Conservation (phyloP, 2,888 invertebrate genomes). For the Drosophila ezoana region DNA sequence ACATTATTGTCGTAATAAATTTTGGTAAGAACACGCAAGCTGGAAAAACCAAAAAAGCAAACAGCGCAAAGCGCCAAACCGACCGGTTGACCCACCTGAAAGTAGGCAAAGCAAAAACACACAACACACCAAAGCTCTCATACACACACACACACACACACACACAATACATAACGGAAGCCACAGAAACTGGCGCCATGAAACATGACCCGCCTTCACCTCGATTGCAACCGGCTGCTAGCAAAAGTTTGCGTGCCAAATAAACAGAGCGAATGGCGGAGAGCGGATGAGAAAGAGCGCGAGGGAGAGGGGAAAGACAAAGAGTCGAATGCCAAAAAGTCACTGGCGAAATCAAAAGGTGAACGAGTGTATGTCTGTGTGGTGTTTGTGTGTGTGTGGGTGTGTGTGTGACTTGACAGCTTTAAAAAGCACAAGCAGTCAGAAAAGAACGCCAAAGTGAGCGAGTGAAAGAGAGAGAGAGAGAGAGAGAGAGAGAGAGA, state of each 20-base stretch:
- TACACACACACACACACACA: slow-evolving; percentile 5
- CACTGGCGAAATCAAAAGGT: slow-evolving; percentile 60
- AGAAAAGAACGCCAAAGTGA: slow-evolving; percentile 1
- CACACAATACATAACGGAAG: slow-evolving; percentile 47
- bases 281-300: neutral
- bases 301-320: neutral
- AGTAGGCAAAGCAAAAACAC: slow-evolving; percentile 52
- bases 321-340: slow-evolving; percentile 68
- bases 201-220: slow-evolving; percentile 67
- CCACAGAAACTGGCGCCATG: slow-evolving; percentile 62
- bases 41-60: slow-evolving; percentile 35
- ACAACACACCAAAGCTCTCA: slow-evolving; percentile 12
- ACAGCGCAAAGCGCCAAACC: slow-evolving; percentile 34
- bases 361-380: slow-evolving; percentile 25
- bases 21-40: slow-evolving; percentile 58
- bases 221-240: slow-evolving; percentile 45
- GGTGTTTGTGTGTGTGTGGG: neutral
- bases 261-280: slow-evolving; percentile 23
- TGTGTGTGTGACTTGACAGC: slow-evolving; percentile 9
- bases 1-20: slow-evolving; percentile 74
- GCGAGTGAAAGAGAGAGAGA: neutral
- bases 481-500: neutral
- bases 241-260: slow-evolving; percentile 75
- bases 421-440: slow-evolving; percentile 9
- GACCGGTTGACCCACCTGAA: slow-evolving; percentile 57